phyloP scores from a whole-genome alignment of 2,888 invertebrate species.

The Brenthis daphne region DNA sequence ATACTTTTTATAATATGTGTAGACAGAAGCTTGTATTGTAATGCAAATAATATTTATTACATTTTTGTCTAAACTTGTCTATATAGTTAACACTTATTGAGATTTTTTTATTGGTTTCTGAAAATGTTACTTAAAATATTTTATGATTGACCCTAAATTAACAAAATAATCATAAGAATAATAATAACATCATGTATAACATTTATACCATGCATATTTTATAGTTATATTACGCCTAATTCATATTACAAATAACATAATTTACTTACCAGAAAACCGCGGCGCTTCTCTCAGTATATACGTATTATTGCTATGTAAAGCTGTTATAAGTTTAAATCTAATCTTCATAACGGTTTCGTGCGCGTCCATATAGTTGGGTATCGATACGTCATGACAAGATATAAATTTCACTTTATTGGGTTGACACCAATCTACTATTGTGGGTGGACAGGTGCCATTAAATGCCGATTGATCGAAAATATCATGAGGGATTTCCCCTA shows the following conservation, averaged over 20 bases:
- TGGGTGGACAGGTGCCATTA: constrained; percentile 70
- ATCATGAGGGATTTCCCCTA: constrained; percentile 69
- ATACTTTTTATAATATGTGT: no score
- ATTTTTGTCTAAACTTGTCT: no score
- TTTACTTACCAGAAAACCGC: constrained; percentile 69
- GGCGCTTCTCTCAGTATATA: constrained; percentile 73
- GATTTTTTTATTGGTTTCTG: no score
- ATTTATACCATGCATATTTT: no score
- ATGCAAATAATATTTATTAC: no score
- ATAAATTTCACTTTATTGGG: constrained; percentile 70
- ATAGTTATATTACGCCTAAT: no score
- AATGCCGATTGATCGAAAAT: constrained; percentile 76
- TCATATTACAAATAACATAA: background rate
- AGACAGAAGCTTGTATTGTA: no score
- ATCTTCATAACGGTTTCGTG: constrained; percentile 78
- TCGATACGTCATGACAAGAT: constrained; percentile 78
- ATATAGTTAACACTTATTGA: no score
- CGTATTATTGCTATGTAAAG: constrained; percentile 74
- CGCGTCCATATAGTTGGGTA: constrained; percentile 77
- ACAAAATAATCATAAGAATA: no score
- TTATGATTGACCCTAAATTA: no score
- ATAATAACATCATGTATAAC: no score
- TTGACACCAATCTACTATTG: constrained; percentile 76
- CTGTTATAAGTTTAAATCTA: constrained; percentile 69
- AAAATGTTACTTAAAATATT: no score